Conservation (phyloP, 2,113 vertebrate species). For the Prionailurus bengalensis region DNA sequence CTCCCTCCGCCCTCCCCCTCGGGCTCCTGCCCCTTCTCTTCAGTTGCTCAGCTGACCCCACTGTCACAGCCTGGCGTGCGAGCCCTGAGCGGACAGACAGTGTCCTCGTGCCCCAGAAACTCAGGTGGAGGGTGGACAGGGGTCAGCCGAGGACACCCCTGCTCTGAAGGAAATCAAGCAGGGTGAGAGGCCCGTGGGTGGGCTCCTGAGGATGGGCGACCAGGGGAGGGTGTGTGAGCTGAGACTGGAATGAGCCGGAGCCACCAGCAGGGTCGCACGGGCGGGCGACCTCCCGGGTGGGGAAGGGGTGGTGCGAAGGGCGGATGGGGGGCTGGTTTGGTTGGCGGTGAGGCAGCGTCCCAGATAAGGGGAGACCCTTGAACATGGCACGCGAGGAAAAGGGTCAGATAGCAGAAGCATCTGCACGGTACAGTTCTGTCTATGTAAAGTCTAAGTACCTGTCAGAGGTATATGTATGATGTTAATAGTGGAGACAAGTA, state of each 20-base stretch:
- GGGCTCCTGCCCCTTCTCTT: not conserved
- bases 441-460: too few relatives aligned
- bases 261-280: too few relatives aligned
- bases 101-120: too few relatives aligned
- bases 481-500: too few relatives aligned
- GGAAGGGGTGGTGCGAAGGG: accelerated
- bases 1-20: too few relatives aligned
- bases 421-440: too few relatives aligned
- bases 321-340: not conserved
- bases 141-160: not conserved
- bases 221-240: not conserved
- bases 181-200: not conserved
- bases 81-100: not conserved
- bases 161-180: not conserved
- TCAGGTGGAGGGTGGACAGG: not conserved
- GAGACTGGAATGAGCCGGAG: not conserved
- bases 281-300: not conserved
- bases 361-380: not conserved
- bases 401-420: not conserved
- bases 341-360: not conserved
- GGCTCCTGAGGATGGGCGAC: not conserved
- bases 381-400: accelerated
- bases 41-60: not conserved
- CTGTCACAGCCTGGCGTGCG: not conserved
- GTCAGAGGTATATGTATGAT: not conserved